Evolutionary conservation across 2,888 invertebrate genomes (phyloP).

Genomic region (Melanargia galathea): DNA sequence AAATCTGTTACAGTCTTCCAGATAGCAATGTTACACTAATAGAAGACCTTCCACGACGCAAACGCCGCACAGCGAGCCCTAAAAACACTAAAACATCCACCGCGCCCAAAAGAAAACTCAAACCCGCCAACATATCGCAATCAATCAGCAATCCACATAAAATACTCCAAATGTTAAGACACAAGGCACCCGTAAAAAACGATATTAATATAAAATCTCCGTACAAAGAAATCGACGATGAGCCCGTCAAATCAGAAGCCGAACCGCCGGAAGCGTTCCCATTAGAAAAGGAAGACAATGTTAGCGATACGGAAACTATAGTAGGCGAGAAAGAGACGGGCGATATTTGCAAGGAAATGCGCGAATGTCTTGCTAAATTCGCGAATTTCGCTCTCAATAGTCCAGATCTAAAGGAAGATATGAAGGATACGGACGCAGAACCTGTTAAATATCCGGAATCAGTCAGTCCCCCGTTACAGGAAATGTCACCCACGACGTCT

Average conservation of each 20-base stretch:
- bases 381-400: conserved; percentile 64
- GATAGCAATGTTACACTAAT: conserved; percentile 61
- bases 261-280: conserved; percentile 71
- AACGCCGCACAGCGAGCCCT: conserved; percentile 56
- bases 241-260: conserved; percentile 50
- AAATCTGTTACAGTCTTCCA: conserved; percentile 52
- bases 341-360: conserved; percentile 66
- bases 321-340: conserved; percentile 60
- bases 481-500: conserved; percentile 67
- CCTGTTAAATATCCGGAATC: conserved; percentile 63
- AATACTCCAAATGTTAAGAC: conserved; percentile 67
- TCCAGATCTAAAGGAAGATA: conserved; percentile 41
- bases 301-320: conserved; percentile 64
- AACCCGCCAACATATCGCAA: conserved; percentile 50
- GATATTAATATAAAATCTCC: conserved; percentile 33
- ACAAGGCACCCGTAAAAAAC: conserved; percentile 56
- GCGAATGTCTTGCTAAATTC: conserved; percentile 69
- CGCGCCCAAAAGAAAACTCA: conserved; percentile 64
- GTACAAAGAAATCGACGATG: conserved; percentile 49
- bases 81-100: conserved; percentile 56
- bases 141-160: conserved; percentile 58
- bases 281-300: conserved; percentile 61
- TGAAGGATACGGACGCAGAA: conserved; percentile 46
- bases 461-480: conserved; percentile 72
- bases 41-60: conserved; percentile 62